These are phyloP conservation scores for Drusus annulatus DNA, from an alignment of 1,140 invertebrate genomes.

Conservation along the genomic window DNA sequence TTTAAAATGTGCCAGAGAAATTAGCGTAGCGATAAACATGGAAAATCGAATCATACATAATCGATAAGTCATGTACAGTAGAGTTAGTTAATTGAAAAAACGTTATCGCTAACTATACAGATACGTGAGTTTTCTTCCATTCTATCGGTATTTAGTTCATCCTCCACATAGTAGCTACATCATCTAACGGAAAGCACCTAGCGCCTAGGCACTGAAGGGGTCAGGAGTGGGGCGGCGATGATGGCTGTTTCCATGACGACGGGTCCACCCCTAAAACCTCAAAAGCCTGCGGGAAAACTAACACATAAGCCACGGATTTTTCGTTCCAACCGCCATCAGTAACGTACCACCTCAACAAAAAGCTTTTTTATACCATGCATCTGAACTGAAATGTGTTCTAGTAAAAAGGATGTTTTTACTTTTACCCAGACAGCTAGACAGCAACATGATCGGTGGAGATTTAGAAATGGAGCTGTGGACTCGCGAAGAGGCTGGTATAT, in stretches of 20 bases:
- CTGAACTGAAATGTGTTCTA: too few relatives aligned
- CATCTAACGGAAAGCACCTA: neutral
- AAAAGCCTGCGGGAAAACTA: constrained; percentile 40
- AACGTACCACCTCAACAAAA: neutral
- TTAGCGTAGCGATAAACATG: too few relatives aligned
- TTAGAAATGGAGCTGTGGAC: constrained; percentile 5
- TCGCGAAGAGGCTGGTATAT: constrained; percentile 20
- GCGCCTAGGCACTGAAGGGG: neutral
- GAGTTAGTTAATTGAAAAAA: too few relatives aligned
- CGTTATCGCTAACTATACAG: too few relatives aligned
- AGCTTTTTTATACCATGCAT: too few relatives aligned
- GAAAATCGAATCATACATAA: too few relatives aligned
- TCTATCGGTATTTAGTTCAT: too few relatives aligned
- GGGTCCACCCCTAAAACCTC: constrained; percentile 33
- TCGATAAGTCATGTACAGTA: too few relatives aligned
- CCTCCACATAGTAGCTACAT: too few relatives aligned
- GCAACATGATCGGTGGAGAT: neutral
- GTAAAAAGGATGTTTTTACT: neutral
- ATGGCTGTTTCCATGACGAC: constrained; percentile 46
- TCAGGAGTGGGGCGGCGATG: constrained; percentile 32
- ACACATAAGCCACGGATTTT: constrained; percentile 8
- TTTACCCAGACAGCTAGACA: constrained; percentile 9
- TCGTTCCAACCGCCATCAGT: neutral
- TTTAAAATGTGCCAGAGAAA: too few relatives aligned
- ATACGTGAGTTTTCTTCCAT: too few relatives aligned